Evolutionary conservation across 2,113 vertebrate species (phyloP), one percentile per base, ranked within the genome.

Genomic region (Mellivora capensis): DNA sequence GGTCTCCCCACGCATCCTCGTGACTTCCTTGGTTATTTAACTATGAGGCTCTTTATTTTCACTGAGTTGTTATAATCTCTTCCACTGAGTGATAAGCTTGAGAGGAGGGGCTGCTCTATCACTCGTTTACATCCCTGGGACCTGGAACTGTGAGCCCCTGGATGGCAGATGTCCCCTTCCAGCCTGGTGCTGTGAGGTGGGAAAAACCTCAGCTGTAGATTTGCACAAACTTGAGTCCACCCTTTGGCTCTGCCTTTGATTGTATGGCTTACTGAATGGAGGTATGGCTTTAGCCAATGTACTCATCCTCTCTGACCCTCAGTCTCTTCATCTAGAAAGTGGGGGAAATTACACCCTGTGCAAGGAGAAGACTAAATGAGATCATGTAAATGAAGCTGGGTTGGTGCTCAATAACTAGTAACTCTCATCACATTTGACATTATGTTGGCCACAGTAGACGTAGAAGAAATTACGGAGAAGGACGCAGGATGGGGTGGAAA

Each of bases 381-480:
- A n/a, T 39, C 1, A 25, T 3, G 18, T 54, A 44, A 87, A 74
- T 69, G 72, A 54, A 90, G 57, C 52, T 31, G 3, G 74, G 91
- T 9, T 6, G 6, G 94, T 52, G 34, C 39, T 86, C 39, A 23
- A 15, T 42, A 77, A 64, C 11, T 64, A 23, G 61, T 6, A 44
- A 57, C 90, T 25, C 2, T 54, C 61, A 20, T 25, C 31, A 29
- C 59, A 61, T 20, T 85, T 37, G 49, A 72, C 39, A 21, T 69
- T 29, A 9, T 13, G 14, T 13, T 44, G 94, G 64, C 72, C 37
- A 52, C 21, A 47, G 91, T 5, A 54, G 86, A 18, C 25, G 57
- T 47, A 85, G 2, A 87, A 98, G 81, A 98, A 72, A 80, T 57
- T 34, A 85, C 83, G 77, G 95, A 93, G 72, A 98, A 89, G 52